Evolutionary conservation across 64 coral and sea anemone species (phyloP).

Genomic region (Porites lutea): DNA sequence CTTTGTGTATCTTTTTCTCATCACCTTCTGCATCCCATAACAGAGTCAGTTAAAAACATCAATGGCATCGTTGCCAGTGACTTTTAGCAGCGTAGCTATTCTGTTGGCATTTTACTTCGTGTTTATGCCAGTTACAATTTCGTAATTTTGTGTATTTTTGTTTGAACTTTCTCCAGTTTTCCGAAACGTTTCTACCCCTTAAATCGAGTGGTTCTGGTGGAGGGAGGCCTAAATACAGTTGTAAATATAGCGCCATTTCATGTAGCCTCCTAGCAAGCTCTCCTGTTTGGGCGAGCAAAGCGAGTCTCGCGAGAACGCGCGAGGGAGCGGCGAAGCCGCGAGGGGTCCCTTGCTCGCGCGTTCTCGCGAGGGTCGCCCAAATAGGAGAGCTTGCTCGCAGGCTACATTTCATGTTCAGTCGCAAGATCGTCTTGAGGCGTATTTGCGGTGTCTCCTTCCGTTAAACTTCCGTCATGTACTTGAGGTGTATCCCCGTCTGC

Average conservation of each 20-base stretch:
- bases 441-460: too few relatives aligned
- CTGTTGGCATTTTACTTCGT: neutral
- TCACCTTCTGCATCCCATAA: conserved; percentile 15
- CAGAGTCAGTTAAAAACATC: conserved; percentile 40
- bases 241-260: conserved; percentile 1
- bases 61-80: conserved; percentile 51
- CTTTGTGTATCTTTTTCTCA: neutral
- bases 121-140: conserved; percentile 47
- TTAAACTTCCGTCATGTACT: too few relatives aligned
- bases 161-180: conserved; percentile 53
- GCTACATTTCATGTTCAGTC: too few relatives aligned
- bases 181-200: neutral
- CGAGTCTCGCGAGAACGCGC: too few relatives aligned
- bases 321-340: too few relatives aligned
- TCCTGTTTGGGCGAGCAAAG: too few relatives aligned
- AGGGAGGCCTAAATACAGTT: conserved; percentile 3
- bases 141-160: conserved; percentile 29
- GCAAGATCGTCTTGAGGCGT: too few relatives aligned
- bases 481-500: too few relatives aligned
- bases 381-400: too few relatives aligned
- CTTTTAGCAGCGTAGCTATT: conserved; percentile 16
- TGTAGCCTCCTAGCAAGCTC: too few relatives aligned
- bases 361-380: too few relatives aligned
- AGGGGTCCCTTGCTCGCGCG: too few relatives aligned
- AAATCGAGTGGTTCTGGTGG: conserved; percentile 46